phyloP scores from a whole-genome alignment of 2,113 vertebrate species.

The Gobiocypris rarus region DNA sequence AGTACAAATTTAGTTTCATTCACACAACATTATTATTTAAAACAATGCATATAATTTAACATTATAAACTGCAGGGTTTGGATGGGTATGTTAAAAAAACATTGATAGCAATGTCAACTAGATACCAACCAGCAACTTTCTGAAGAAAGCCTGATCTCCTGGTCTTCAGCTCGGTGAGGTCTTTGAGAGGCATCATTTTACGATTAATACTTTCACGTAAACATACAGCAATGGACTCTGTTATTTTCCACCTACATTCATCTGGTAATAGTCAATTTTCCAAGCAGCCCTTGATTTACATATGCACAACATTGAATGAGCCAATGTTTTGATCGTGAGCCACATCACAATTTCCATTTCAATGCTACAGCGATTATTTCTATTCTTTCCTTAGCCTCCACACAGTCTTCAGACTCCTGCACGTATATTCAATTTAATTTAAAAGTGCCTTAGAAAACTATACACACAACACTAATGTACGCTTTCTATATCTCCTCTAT shows the following conservation, averaged over 20 bases:
- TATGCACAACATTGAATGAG: neutral
- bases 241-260: neutral
- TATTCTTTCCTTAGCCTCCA: neutral
- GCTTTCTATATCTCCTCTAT: neutral
- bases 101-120: neutral
- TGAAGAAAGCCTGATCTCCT: neutral
- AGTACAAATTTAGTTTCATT: constrained; percentile 15
- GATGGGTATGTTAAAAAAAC: neutral
- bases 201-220: neutral
- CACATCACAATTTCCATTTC: neutral
- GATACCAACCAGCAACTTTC: neutral
- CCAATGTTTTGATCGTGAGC: neutral
- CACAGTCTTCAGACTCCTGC: neutral
- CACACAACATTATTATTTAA: neutral
- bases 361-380: neutral
- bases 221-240: neutral
- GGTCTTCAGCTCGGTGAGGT: neutral
- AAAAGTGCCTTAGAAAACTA: neutral
- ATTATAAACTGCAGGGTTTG: neutral
- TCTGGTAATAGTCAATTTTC: neutral
- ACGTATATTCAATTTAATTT: neutral
- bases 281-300: neutral
- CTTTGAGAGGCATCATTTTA: neutral
- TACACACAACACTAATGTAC: neutral
- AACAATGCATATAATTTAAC: neutral